A percentile compares a stretch with the other conserved stretches of the same genome.
Conservation (phyloP, 2,888 invertebrate genomes). For the Dione juno region DNA sequence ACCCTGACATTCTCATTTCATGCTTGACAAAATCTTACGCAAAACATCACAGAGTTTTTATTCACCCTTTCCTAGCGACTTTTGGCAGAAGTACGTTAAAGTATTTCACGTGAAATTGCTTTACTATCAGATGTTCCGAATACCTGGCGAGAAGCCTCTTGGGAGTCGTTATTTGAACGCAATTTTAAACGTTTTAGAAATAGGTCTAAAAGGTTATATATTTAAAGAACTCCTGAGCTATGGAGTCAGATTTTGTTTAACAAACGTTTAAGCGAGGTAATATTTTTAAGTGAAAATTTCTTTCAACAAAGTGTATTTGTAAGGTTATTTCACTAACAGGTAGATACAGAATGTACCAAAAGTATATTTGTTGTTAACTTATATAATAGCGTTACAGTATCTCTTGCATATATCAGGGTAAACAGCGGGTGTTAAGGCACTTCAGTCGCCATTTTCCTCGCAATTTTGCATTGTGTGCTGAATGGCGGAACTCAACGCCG, state of each 20-base stretch:
- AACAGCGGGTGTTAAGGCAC: too few species aligned
- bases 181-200: not conserved
- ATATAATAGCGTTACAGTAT: too few species aligned
- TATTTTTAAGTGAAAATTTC: not conserved
- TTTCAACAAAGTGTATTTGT: too few species aligned
- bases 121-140: slow-evolving; percentile 28
- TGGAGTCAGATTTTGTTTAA: too few species aligned
- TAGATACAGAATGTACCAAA: too few species aligned
- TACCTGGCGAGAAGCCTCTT: slow-evolving; percentile 9
- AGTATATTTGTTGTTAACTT: not conserved
- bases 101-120: slow-evolving; percentile 40
- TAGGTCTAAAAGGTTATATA: not conserved
- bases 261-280: not conserved
- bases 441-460: too few species aligned
- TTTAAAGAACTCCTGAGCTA: not conserved
- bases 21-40: slow-evolving; percentile 45
- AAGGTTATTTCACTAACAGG: too few species aligned
- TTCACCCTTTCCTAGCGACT: slow-evolving; percentile 39
- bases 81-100: slow-evolving; percentile 29
- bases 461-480: too few species aligned
- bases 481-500: too few species aligned
- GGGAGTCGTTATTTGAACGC: not conserved
- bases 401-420: too few species aligned
- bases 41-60: slow-evolving; percentile 45
- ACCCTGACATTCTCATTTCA: slow-evolving; percentile 47